phyloP scores from a whole-genome alignment of 2,113 vertebrate genomes.

The Psilopsiagon aymara region DNA sequence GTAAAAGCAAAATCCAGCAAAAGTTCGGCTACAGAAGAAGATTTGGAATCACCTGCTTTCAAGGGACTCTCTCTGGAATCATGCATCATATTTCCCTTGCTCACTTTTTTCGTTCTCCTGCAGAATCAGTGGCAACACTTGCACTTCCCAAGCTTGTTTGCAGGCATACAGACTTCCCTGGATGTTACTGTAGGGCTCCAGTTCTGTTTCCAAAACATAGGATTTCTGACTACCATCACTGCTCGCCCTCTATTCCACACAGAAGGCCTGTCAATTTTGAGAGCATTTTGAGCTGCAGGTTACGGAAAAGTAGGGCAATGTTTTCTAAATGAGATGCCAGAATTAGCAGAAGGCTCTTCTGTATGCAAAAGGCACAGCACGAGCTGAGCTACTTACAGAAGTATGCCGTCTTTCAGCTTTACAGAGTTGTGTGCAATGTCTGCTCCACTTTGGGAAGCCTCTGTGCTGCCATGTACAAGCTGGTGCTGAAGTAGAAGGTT shows the following conservation, averaged over 20 bases:
- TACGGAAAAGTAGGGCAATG: conserved; percentile 43
- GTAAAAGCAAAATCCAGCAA: not conserved
- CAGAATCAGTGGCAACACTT: not conserved
- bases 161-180: not conserved
- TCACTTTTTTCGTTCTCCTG: not conserved
- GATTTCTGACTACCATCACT: not conserved
- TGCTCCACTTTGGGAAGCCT: not conserved
- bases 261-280: not conserved
- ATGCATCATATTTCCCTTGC: not conserved
- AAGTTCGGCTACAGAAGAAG: not conserved
- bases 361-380: conserved; percentile 3
- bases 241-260: not conserved
- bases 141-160: not conserved
- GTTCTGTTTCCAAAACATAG: not conserved
- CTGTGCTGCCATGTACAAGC: not conserved
- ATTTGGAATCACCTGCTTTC: not conserved
- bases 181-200: not conserved
- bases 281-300: not conserved
- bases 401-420: not conserved
- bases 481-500: not conserved
- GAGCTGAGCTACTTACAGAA: not conserved
- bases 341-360: conserved; percentile 52
- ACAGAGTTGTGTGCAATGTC: not conserved
- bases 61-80: not conserved
- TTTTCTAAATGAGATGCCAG: conserved; percentile 30